These are phyloP conservation scores for Ectemnius lituratus DNA, from an alignment of 2,888 invertebrate genomes.

Conservation along the genomic window DNA sequence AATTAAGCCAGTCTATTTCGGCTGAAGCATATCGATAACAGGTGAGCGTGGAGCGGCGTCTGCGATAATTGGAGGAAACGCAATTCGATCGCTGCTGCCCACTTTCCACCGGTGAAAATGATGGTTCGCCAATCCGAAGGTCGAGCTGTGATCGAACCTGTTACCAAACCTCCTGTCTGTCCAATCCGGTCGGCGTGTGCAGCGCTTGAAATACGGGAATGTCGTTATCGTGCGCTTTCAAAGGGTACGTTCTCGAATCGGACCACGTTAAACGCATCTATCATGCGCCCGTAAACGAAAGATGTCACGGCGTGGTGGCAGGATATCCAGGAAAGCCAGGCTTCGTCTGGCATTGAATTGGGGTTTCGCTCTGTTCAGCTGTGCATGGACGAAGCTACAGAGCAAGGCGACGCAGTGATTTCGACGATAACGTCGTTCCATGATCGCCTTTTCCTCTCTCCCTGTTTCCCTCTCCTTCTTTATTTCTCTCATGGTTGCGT, in stretches of 20 bases:
- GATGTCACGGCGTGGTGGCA: slow-evolving; percentile 39
- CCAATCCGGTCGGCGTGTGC: background rate
- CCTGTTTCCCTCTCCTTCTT: slow-evolving; percentile 4
- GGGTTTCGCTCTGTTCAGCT: too few species aligned
- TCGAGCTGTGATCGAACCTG: background rate
- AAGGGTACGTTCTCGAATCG: slow-evolving; percentile 41
- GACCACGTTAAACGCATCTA: slow-evolving; percentile 56
- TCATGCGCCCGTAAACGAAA: slow-evolving; percentile 53
- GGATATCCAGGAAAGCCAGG: too few species aligned
- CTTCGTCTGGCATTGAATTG: too few species aligned
- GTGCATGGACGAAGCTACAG: too few species aligned
- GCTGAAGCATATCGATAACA: background rate
- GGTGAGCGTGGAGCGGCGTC: background rate
- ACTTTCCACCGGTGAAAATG: slow-evolving; percentile 2
- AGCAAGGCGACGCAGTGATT: slow-evolving; percentile 17
- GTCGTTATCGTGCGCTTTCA: slow-evolving; percentile 47
- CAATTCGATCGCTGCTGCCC: background rate
- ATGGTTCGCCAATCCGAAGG: background rate
- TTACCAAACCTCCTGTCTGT: too few species aligned
- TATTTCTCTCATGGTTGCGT: background rate
- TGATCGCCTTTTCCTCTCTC: slow-evolving; percentile 15
- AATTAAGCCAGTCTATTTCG: background rate
- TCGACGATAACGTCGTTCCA: slow-evolving; percentile 42
- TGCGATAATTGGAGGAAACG: background rate
- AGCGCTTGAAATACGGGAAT: slow-evolving; percentile 36